A percentile compares a stretch with the other conserved stretches of the same genome.
These are phyloP conservation scores for Thaumatotibia leucotreta DNA, from an alignment of 1,140 invertebrate species.

Conservation along the genomic window DNA sequence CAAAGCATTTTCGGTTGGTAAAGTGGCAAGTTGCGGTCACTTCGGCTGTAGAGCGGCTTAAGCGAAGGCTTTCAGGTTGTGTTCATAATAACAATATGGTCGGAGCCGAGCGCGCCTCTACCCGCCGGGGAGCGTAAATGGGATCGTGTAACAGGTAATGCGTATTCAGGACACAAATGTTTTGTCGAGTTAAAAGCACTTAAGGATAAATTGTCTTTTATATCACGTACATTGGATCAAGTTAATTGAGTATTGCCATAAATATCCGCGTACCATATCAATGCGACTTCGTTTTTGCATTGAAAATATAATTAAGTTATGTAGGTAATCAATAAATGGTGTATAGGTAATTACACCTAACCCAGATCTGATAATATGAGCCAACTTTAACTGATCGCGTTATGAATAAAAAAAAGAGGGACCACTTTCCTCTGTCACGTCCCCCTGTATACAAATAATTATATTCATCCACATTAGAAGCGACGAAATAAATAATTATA, in stretches of 20 bases:
- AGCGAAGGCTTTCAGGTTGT: neutral
- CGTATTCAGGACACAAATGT: neutral
- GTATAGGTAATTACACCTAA: too few species aligned
- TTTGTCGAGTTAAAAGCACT: neutral
- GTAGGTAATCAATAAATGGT: neutral
- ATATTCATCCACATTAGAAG: too few species aligned
- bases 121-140: neutral
- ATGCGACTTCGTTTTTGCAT: neutral
- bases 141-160: slow-evolving; percentile 7
- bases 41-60: slow-evolving; percentile 4
- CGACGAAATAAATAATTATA: too few species aligned
- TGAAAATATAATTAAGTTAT: neutral
- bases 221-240: neutral
- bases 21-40: slow-evolving; percentile 13
- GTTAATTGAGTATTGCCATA: neutral
- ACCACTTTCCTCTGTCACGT: too few species aligned
- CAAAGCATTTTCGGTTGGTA: slow-evolving; percentile 6
- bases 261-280: neutral
- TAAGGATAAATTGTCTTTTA: neutral
- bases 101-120: neutral
- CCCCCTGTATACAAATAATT: too few species aligned
- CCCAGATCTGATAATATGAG: too few species aligned
- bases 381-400: too few species aligned
- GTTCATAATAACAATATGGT: slow-evolving; percentile 1
- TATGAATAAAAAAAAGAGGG: too few species aligned